These are phyloP conservation scores for Diachasma alloeum DNA, from an alignment of 1,140 invertebrate genomes.

Conservation along the genomic window DNA sequence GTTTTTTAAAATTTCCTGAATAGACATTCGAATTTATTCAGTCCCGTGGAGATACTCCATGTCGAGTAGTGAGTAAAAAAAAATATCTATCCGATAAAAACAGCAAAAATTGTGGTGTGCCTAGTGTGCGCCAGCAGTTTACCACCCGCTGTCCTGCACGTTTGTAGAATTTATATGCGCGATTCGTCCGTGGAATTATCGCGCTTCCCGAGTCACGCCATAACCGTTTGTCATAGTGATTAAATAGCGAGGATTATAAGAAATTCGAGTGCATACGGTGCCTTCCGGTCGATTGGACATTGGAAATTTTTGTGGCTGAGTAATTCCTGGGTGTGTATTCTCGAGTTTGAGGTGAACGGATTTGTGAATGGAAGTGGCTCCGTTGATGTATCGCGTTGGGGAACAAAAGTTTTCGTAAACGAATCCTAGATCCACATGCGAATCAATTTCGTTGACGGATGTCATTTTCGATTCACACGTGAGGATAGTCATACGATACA, in stretches of 20 bases:
- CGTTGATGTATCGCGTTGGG: too few relatives aligned
- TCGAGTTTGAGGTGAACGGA: too few relatives aligned
- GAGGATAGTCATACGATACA: too few relatives aligned
- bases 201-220: slow-evolving; percentile 26
- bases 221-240: slow-evolving; percentile 31
- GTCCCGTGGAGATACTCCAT: not conserved
- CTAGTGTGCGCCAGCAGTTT: not conserved
- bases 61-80: not conserved
- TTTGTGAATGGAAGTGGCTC: too few relatives aligned
- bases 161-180: slow-evolving; percentile 26
- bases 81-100: not conserved
- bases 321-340: too few relatives aligned
- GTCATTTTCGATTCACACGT: too few relatives aligned
- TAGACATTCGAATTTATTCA: slow-evolving; percentile 13
- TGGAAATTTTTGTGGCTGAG: not conserved
- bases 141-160: slow-evolving; percentile 19
- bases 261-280: not conserved
- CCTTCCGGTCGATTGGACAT: not conserved
- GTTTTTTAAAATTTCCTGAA: not conserved
- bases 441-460: too few relatives aligned
- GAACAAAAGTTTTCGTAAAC: too few relatives aligned
- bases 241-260: slow-evolving; percentile 26
- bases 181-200: slow-evolving; percentile 27
- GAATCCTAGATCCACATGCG: too few relatives aligned
- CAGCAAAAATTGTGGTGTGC: not conserved